Evolutionary conservation across 2,888 invertebrate genomes (phyloP), one percentile per base, ranked within the genome.

Genomic region (Ellobium chinense): DNA sequence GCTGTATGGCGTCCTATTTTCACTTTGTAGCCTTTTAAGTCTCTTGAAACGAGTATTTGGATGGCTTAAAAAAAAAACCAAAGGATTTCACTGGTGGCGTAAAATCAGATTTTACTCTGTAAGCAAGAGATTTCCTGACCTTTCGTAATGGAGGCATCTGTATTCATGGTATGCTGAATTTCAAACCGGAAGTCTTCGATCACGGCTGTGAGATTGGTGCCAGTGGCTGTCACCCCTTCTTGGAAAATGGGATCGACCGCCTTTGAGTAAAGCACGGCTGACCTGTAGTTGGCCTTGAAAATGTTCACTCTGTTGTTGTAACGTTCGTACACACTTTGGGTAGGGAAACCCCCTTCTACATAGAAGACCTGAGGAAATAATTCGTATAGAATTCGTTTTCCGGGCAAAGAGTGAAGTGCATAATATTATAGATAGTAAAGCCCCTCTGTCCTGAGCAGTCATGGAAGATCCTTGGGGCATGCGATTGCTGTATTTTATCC

Each of bases 291-390:
- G 91, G 97, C 97, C 80, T 96, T 95, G 2, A 97, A 97, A 66
- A 97, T 94, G 66, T 96, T 95, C 93, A 97, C 96, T 91, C 97
- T 96, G 54, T 95, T 95, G 86, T 97, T 96, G 91, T 96, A 97
- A 85, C 95, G 95, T 62, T 95, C 95, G 92, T 97, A 96, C 82
- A 95, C 96, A 58, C 95, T 95, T 0, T 95, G 94, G 12, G 94
- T 94, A 1, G 97, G 94, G 75, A 90, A 90, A 0, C 94, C 94
- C 0, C 97, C 97, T 84, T 96, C 94, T 0, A 96, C 97, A 90
- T 96, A 97, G 93, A 97, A 97, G 93, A 96, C 96, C 84, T 69
- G 37, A 9, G 29, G n/a, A 9, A 9, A 65, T 31, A 31, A 34
- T 9, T 12, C 65, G n/a, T 46, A 46, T 12, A 46, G 9, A 46